phyloP scores from a whole-genome alignment of 2,797 vertebrate species.

The Amblyopsis hoosieri region DNA sequence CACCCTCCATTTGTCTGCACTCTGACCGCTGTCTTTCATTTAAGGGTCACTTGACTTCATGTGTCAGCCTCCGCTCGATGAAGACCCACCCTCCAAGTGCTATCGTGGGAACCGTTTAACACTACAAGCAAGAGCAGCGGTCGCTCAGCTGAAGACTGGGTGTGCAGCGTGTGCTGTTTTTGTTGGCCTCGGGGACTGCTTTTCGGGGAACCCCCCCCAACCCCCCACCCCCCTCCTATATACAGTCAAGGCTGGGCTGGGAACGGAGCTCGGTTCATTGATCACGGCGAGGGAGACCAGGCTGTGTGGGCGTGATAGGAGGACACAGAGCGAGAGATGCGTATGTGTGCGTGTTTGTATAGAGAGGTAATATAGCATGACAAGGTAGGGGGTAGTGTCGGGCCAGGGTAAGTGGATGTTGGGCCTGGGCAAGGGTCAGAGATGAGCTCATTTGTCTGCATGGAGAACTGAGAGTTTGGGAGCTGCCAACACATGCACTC shows the following conservation, averaged over 20 bases:
- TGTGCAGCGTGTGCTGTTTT: conserved; percentile 69
- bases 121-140: conserved; percentile 68
- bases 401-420: conserved; percentile 45
- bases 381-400: conserved; percentile 30
- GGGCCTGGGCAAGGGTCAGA: conserved; percentile 40
- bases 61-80: conserved; percentile 6
- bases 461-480: conserved; percentile 19
- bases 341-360: conserved; percentile 16
- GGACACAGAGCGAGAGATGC: conserved; percentile 49
- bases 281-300: conserved; percentile 72
- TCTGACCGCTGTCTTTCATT: conserved; percentile 44
- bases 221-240: neutral
- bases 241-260: conserved; percentile 47
- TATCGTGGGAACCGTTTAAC: conserved; percentile 74
- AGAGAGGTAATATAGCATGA: conserved; percentile 1
- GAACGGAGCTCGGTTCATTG: conserved; percentile 62
- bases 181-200: conserved; percentile 69
- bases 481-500: conserved; percentile 45
- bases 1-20: conserved; percentile 21
- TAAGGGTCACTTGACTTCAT: conserved; percentile 31
- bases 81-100: conserved; percentile 26
- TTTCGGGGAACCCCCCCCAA: conserved; percentile 47
- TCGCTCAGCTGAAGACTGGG: conserved; percentile 53
- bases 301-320: conserved; percentile 64
- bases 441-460: conserved; percentile 47